Conservation (phyloP, 1,140 invertebrate genomes). For the Drosophila funebris region DNA sequence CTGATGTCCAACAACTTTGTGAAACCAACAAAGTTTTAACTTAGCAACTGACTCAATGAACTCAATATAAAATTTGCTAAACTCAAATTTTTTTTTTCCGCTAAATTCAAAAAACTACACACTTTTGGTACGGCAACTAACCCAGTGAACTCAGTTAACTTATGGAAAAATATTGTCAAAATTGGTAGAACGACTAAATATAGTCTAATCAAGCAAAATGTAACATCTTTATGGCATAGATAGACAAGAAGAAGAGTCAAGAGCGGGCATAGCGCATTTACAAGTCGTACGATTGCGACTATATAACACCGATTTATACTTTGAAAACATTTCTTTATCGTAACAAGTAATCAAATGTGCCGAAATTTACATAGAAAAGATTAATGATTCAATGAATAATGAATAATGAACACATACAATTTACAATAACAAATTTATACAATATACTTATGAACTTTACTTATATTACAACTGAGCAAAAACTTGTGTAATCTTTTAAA, state of each 20-base stretch:
- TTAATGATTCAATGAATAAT: constrained; percentile 2
- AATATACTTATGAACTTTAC: constrained; percentile 46
- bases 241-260: not conserved
- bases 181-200: not conserved
- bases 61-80: not conserved
- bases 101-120: not conserved
- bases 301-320: constrained; percentile 26
- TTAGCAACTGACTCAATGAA: not conserved
- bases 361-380: constrained; percentile 39
- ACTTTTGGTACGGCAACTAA: not conserved
- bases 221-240: constrained; percentile 14
- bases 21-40: not conserved
- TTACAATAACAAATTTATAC: constrained; percentile 52
- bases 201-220: not conserved
- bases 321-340: constrained; percentile 20
- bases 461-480: constrained; percentile 16
- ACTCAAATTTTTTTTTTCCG: not conserved
- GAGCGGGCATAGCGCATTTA: constrained; percentile 17
- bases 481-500: constrained; percentile 37
- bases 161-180: not conserved
- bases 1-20: not conserved
- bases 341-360: constrained; percentile 48
- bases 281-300: constrained; percentile 8
- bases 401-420: constrained; percentile 30
- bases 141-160: not conserved